Base-by-base conservation (phyloP, 2,888 invertebrate species). In the Nemotelus pantherinus region DNA sequence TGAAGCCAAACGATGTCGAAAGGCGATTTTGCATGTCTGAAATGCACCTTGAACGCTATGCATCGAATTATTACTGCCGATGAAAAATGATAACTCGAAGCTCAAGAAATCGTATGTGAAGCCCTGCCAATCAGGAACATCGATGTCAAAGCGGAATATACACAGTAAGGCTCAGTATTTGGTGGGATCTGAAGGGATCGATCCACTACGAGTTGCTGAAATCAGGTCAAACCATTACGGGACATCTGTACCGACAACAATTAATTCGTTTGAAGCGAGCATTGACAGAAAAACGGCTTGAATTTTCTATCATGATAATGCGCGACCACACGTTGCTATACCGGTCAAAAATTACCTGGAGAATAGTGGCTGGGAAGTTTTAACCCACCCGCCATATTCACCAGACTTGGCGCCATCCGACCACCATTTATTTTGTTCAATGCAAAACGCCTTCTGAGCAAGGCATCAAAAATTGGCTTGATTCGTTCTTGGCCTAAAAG, bases 141-240 rank as follows among this genome's bases (percentile, higher is more conserved):
- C 63, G 43, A 63, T 10, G 63, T 3, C 63, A 63, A 63, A 39
- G 63, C 43, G 41, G 63, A 63, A 63, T 63, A 63, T 63, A 4
- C 63, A 63, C 41, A 3, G 47, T 45, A 44, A 65, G 44, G 9
- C 65, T 65, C 65, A 39, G 65, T 65, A 65, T 45, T 65, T 65
- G 65, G 65, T 65, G 65, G 65, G 65, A 65, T 45, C 65, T 39
- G 45, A 63, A 63, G 63, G 63, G 63, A 41, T 3, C 43, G 43
- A 39, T 76, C 5, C 57, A 76, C 72, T 71, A 76, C 41, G 65
- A 78, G 64, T 71, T 78, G 76, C 53, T 77, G 57, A 78, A 78
- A 76, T 43, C 63, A 39, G 70, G 78, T 48, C 41, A 78, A 76
- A 71, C 76, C 55, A 76, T 76, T 47, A 65, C 60, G 9, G 48